These are phyloP conservation scores for Engraulis encrasicolus DNA, from an alignment of 2,113 vertebrate genomes.

Conservation along the genomic window DNA sequence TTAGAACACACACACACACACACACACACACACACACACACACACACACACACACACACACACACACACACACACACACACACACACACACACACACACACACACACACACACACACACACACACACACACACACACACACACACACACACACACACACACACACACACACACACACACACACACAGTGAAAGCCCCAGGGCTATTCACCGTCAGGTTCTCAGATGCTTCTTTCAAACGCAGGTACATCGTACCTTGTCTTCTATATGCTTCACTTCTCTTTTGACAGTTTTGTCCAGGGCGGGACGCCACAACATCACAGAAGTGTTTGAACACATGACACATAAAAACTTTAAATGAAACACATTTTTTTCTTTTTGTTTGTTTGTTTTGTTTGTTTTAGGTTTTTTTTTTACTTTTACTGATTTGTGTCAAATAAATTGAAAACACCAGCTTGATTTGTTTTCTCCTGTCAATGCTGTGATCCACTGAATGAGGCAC, in stretches of 20 bases:
- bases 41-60: neutral
- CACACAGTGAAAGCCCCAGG: neutral
- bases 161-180: conserved; percentile 1
- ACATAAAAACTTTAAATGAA: neutral
- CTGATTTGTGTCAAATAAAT: no score
- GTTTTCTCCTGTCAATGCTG: no score
- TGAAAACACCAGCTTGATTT: no score
- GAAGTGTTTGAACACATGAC: neutral
- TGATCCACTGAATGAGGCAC: no score
- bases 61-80: neutral
- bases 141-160: neutral
- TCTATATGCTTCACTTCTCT: neutral
- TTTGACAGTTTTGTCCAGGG: neutral
- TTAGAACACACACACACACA: neutral
- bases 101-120: neutral
- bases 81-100: neutral
- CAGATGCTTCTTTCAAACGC: neutral
- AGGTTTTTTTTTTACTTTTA: no score
- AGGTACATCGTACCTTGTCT: neutral
- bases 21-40: conserved; percentile 7
- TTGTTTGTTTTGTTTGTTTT: no score
- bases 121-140: neutral
- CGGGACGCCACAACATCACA: neutral
- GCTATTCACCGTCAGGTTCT: neutral
- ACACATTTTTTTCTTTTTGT: no score